Conservation (phyloP, 2,113 vertebrate genomes). For the Hemichromis elongatus region DNA sequence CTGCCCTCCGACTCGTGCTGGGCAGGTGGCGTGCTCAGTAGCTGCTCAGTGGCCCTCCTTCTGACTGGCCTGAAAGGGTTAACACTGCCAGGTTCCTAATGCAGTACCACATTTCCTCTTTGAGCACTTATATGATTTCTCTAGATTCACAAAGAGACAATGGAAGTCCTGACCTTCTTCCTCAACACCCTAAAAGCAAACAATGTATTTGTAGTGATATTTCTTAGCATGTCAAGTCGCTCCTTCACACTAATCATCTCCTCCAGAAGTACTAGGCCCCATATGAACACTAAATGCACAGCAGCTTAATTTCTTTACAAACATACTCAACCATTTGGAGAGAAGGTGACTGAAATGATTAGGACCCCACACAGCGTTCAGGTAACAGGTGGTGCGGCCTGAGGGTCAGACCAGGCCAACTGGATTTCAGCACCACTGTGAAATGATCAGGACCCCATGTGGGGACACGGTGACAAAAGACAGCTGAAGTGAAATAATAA, state of each 20-base stretch:
- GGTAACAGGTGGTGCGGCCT: not conserved
- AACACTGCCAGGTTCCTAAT: not conserved
- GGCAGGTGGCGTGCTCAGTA: no score
- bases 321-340: not conserved
- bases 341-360: not conserved
- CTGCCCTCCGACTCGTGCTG: no score
- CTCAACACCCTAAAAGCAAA: not conserved
- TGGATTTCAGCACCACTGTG: not conserved
- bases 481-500: not conserved
- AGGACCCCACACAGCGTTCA: not conserved
- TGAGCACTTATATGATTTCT: not conserved
- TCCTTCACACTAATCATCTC: not conserved
- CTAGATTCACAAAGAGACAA: not conserved
- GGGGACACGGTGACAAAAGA: not conserved
- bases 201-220: not conserved
- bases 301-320: not conserved
- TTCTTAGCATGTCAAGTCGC: not conserved
- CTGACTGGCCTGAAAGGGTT: no score
- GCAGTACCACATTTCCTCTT: not conserved
- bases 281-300: not conserved
- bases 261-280: not conserved
- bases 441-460: not conserved
- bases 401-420: not conserved
- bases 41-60: no score
- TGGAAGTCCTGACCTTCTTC: not conserved